phyloP scores from a whole-genome alignment of 2,797 vertebrate genomes.

The Rhinichthys osculus region DNA sequence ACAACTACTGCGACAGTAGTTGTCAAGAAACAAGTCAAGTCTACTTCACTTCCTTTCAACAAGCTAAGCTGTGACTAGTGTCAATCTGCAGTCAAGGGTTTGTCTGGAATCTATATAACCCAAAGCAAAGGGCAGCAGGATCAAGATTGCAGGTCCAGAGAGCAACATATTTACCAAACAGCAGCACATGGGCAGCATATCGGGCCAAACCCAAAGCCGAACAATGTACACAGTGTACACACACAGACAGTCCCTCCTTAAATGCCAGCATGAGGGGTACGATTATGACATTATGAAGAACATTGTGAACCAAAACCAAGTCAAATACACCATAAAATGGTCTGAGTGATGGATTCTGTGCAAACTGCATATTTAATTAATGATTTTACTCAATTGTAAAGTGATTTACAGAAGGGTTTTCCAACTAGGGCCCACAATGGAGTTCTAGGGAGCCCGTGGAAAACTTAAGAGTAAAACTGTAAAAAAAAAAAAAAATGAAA shows the following conservation, averaged over 20 bases:
- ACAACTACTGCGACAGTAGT: neutral
- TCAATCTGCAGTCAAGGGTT: conserved; percentile 9
- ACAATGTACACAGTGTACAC: conserved; percentile 20
- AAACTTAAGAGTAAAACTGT: too few relatives aligned
- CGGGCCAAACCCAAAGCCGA: neutral
- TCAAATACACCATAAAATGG: neutral
- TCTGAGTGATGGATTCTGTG: neutral
- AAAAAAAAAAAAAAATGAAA: too few relatives aligned
- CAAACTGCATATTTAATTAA: neutral
- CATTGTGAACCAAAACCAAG: neutral
- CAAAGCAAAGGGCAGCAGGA: conserved; percentile 18
- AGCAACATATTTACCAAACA: conserved; percentile 11
- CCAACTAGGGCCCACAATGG: too few relatives aligned
- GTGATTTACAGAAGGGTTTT: neutral
- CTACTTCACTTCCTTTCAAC: neutral
- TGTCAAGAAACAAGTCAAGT: neutral
- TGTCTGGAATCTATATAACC: conserved; percentile 11
- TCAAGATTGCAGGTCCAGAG: conserved; percentile 9
- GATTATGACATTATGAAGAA: conserved; percentile 12
- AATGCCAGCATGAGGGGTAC: conserved; percentile 26
- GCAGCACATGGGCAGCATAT: neutral
- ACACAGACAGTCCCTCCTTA: conserved; percentile 28
- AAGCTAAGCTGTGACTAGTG: neutral
- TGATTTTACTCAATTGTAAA: neutral
- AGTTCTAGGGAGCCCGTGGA: too few relatives aligned